Percentiles rank a stretch among this genome's conserved stretches.
These are phyloP conservation scores for Alouatta palliata DNA, from an alignment of 2,113 vertebrate genomes.

Conservation along the genomic window DNA sequence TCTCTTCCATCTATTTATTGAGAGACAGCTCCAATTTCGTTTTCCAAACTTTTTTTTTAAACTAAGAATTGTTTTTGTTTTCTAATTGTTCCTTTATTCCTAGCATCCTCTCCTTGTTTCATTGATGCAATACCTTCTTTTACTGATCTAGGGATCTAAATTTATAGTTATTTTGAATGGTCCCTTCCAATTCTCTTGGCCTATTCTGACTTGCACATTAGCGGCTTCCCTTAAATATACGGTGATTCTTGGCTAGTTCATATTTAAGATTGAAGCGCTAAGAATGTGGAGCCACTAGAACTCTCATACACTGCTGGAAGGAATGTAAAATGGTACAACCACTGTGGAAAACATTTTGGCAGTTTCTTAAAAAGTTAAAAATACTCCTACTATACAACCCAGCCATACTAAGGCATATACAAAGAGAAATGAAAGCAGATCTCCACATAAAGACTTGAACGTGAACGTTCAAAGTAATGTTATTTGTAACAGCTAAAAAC, in stretches of 20 bases:
- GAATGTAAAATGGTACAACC: not conserved
- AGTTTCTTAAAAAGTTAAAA: slow-evolving; percentile 29
- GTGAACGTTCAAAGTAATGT: not conserved
- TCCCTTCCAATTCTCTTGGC: not conserved
- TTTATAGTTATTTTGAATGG: not conserved
- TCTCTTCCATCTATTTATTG: not conserved
- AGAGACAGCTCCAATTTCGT: not conserved
- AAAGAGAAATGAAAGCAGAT: not conserved
- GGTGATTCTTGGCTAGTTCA: not conserved
- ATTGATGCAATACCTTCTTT: not conserved
- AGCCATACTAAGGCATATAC: not conserved
- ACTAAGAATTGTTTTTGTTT: not conserved
- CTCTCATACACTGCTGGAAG: not conserved
- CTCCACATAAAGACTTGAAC: not conserved
- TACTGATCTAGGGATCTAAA: not conserved
- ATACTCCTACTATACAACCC: not conserved
- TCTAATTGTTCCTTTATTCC: not conserved
- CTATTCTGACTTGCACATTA: not conserved
- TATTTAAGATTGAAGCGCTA: not conserved
- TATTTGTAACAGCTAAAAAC: slow-evolving; percentile 6
- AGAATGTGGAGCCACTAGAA: not conserved
- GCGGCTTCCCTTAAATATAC: not conserved
- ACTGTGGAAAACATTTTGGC: not conserved
- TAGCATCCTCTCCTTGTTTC: not conserved
- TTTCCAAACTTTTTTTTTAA: not conserved